Evolutionary conservation across 2,888 invertebrate species (phyloP).

Genomic region (Aphelenchoides bicaudatus): DNA sequence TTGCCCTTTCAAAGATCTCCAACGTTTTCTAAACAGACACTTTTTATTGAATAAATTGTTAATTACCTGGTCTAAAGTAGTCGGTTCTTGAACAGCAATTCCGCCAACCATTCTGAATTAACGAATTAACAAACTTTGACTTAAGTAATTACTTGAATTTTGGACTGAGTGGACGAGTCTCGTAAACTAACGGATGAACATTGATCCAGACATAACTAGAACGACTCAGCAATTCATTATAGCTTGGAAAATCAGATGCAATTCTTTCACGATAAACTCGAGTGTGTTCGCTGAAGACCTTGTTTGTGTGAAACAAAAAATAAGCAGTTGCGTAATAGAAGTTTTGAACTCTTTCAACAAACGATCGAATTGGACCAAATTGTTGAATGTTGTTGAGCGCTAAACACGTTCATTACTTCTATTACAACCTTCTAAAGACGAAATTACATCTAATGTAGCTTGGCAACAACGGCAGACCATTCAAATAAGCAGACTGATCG

Average conservation of each 20-base stretch:
- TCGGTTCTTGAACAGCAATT: background rate
- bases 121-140: too few species aligned
- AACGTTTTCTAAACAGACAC: background rate
- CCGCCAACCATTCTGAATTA: conserved; percentile 5
- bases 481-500: conserved; percentile 1
- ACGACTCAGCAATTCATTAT: background rate
- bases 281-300: too few species aligned
- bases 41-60: background rate
- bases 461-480: background rate
- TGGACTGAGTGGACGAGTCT: background rate
- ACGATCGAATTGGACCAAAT: background rate
- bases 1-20: background rate
- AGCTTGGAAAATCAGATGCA: background rate
- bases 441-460: conserved; percentile 5
- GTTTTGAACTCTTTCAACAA: background rate
- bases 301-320: too few species aligned
- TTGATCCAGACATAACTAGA: too few species aligned
- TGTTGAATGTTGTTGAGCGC: conserved; percentile 3
- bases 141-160: conserved; percentile 10
- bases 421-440: too few species aligned
- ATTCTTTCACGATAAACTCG: conserved; percentile 13
- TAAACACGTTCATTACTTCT: too few species aligned
- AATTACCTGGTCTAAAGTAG: background rate
- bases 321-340: too few species aligned
- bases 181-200: too few species aligned